A percentile compares a stretch with the other conserved stretches of the same genome.
Conservation (phyloP, 2,888 invertebrate species). For the Masnerella sp. region DNA sequence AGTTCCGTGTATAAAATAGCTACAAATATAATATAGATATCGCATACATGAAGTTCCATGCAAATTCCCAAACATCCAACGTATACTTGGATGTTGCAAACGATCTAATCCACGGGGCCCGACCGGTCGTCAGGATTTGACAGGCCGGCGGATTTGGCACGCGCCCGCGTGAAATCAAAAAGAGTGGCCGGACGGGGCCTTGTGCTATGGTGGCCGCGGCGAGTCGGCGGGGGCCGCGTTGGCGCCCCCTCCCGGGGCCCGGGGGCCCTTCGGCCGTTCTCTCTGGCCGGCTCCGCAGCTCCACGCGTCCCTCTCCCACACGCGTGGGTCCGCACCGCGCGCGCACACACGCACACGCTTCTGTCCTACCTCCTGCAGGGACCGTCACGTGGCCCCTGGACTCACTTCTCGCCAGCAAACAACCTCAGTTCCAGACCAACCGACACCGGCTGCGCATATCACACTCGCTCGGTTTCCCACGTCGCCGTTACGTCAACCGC, state of each 20-base stretch:
- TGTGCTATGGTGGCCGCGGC: not conserved
- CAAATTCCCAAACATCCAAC: too few relatives aligned
- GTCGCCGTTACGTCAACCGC: too few relatives aligned
- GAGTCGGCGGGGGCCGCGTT: too few relatives aligned
- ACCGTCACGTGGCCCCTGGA: conserved; percentile 75
- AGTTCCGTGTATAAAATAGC: too few relatives aligned
- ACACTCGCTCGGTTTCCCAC: conserved; percentile 23
- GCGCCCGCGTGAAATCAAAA: conserved; percentile 4
- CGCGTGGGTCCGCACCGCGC: conserved; percentile 54
- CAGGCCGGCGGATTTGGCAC: too few relatives aligned
- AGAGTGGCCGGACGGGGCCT: not conserved
- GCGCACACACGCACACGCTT: conserved; percentile 56
- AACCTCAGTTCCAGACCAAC: conserved; percentile 74
- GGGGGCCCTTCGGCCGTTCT: not conserved
- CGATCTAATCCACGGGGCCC: not conserved
- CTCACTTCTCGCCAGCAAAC: conserved; percentile 67
- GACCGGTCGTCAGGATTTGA: too few relatives aligned
- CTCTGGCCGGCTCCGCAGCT: conserved; percentile 15
- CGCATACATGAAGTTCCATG: too few relatives aligned
- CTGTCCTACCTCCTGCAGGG: conserved; percentile 76
- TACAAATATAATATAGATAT: too few relatives aligned
- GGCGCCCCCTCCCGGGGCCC: not conserved
- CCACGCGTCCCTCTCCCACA: conserved; percentile 53
- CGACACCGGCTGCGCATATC: conserved; percentile 71
- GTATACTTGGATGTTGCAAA: not conserved